A percentile compares a stretch with the other conserved stretches of the same genome.
phyloP scores from a whole-genome alignment of 1,140 invertebrate species.

The Caenorhabditis latens region DNA sequence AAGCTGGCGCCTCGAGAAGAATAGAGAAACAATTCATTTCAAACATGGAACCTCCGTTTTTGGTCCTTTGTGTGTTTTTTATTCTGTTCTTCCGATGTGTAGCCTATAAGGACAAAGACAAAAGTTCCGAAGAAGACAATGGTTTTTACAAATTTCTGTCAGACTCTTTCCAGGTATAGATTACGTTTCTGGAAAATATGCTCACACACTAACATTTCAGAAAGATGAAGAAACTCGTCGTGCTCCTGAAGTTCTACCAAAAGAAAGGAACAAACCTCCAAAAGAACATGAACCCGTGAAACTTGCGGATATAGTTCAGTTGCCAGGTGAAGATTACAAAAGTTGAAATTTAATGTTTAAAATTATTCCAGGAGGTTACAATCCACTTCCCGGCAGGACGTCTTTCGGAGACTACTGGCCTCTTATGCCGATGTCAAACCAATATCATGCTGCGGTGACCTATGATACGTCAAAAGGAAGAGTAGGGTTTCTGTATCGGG shows the following conservation, averaged over 20 bases:
- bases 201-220: not conserved
- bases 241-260: not conserved
- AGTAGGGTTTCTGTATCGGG: not conserved
- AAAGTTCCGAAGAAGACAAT: constrained; percentile 2
- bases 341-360: not conserved
- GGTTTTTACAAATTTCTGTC: constrained; percentile 41
- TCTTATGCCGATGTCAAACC: constrained; percentile 63
- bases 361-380: constrained; percentile 50
- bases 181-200: not conserved
- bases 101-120: not conserved
- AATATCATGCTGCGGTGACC: constrained; percentile 63
- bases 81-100: no score
- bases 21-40: no score
- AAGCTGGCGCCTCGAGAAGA: constrained; percentile 10
- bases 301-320: constrained; percentile 6
- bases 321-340: not conserved
- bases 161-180: constrained; percentile 38
- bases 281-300: not conserved
- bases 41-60: not conserved
- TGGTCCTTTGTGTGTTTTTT: not conserved
- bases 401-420: constrained; percentile 65
- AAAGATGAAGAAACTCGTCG: constrained; percentile 44
- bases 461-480: constrained; percentile 66
- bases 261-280: not conserved
- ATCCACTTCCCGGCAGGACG: constrained; percentile 64